These are phyloP conservation scores for Molothrus aeneus DNA, from an alignment of 2,797 vertebrate species.

Conservation along the genomic window DNA sequence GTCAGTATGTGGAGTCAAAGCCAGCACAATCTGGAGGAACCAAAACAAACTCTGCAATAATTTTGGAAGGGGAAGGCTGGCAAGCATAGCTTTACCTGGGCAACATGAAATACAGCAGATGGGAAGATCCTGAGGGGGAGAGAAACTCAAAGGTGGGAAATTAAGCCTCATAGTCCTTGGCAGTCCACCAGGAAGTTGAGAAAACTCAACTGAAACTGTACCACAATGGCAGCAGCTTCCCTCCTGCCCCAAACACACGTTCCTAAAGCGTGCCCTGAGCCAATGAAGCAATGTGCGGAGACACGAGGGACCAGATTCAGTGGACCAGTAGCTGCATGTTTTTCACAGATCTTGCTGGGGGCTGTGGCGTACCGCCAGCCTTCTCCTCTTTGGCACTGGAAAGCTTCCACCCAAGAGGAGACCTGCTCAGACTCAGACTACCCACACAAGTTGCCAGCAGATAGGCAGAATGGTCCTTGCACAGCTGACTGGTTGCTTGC, in stretches of 20 bases:
- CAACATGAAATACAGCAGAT: conserved; percentile 54
- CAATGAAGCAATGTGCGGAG: not conserved
- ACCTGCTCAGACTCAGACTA: not conserved
- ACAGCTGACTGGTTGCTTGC: not conserved
- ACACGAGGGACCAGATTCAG: not conserved
- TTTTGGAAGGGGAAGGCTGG: conserved; percentile 49
- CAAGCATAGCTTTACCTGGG: conserved; percentile 57
- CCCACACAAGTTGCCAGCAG: not conserved
- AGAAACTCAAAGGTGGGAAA: conserved; percentile 20
- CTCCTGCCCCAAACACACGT: not conserved
- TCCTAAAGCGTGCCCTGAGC: not conserved
- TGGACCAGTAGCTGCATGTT: not conserved
- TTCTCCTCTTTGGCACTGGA: not conserved
- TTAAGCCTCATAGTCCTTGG: conserved; percentile 33
- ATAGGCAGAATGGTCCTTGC: not conserved
- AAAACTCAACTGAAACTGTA: conserved; percentile 10
- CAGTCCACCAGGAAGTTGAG: conserved; percentile 33
- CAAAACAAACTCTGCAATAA: conserved; percentile 52
- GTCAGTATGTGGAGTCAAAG: conserved; percentile 18
- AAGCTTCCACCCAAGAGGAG: not conserved
- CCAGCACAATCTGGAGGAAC: conserved; percentile 56
- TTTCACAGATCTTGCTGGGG: not conserved
- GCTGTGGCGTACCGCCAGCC: not conserved
- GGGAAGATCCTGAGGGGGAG: conserved; percentile 46
- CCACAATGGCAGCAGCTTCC: not conserved